phyloP scores from a whole-genome alignment of 2,113 vertebrate species.

The Oreotrochilus melanogaster region DNA sequence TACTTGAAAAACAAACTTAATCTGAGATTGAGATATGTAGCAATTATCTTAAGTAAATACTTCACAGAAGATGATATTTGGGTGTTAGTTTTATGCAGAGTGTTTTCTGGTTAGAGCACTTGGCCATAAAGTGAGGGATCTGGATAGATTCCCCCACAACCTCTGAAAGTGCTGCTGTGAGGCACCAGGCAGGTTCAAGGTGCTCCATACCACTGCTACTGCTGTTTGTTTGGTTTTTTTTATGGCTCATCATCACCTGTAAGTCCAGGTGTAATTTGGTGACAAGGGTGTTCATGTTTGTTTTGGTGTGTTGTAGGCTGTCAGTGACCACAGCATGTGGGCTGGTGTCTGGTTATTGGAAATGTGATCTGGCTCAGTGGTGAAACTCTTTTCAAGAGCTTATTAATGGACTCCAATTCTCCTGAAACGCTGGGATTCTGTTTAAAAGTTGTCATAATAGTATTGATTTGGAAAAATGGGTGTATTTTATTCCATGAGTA shows the following conservation, averaged over 20 bases:
- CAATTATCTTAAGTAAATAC: neutral
- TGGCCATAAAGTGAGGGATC: neutral
- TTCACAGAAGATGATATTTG: neutral
- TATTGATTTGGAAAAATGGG: neutral
- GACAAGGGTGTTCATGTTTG: neutral
- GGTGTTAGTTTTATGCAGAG: neutral
- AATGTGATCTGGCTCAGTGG: neutral
- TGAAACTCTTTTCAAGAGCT: neutral
- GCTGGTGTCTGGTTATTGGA: neutral
- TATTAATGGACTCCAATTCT: neutral
- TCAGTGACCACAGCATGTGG: neutral
- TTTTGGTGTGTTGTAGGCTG: neutral
- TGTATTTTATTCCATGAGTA: neutral
- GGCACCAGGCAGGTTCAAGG: neutral
- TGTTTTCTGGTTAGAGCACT: neutral
- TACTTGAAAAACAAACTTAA: neutral
- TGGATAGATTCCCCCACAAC: neutral
- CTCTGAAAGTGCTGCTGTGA: neutral
- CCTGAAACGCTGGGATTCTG: neutral
- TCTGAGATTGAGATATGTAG: no score
- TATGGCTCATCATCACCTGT: neutral
- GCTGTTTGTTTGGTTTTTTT: no score
- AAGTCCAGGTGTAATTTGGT: neutral
- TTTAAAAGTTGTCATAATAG: neutral
- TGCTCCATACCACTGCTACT: fast-evolving